Conservation (phyloP, 2,113 vertebrate species). For the Spizaetus ornatus region DNA sequence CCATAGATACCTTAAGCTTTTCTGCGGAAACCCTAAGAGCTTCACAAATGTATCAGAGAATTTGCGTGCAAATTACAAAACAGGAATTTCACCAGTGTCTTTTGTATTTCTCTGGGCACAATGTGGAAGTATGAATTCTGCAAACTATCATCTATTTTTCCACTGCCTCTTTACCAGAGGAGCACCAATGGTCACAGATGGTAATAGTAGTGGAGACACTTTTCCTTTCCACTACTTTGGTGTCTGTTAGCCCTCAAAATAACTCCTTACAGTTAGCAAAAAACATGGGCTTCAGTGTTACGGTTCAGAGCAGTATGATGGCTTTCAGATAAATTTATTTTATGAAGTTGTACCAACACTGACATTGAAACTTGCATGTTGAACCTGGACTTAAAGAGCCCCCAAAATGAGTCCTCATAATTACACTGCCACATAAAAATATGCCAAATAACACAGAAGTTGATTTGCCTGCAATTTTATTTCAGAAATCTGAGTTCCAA, state of each 20-base stretch:
- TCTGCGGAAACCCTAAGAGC: neutral
- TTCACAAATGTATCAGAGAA: neutral
- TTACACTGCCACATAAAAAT: neutral
- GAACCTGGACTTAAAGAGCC: neutral
- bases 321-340: neutral
- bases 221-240: neutral
- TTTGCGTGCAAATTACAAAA: neutral
- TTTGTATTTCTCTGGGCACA: neutral
- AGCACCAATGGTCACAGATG: neutral
- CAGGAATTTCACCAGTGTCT: neutral
- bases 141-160: neutral
- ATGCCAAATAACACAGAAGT: neutral
- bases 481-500: neutral
- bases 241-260: neutral
- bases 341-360: neutral
- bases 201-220: neutral
- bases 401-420: neutral
- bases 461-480: neutral
- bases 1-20: neutral
- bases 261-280: neutral
- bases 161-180: neutral
- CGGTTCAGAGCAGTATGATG: neutral
- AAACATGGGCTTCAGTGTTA: neutral
- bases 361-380: neutral
- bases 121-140: neutral